Percentiles rank a stretch among this genome's conserved stretches.
These are phyloP conservation scores for Ictalurus furcatus DNA, from an alignment of 2,113 vertebrate species.

Conservation along the genomic window DNA sequence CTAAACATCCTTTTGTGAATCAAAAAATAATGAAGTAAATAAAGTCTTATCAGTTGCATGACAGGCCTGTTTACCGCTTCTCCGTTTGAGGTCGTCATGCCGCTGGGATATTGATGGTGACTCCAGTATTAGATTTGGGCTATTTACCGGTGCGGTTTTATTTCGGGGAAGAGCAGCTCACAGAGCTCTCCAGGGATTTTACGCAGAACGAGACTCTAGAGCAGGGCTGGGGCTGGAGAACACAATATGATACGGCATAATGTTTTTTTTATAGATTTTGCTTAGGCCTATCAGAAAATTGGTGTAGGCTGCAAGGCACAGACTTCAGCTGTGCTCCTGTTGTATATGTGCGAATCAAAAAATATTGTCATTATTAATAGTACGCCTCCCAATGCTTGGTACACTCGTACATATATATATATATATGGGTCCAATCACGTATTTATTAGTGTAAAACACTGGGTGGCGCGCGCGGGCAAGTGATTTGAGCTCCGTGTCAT, in stretches of 20 bases:
- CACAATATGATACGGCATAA: background rate
- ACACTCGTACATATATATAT: background rate
- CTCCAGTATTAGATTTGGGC: conserved; percentile 37
- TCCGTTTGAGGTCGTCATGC: conserved; percentile 28
- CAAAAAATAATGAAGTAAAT: conserved; percentile 23
- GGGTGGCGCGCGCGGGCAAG: conserved; percentile 30
- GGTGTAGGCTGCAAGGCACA: background rate
- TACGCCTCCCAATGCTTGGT: background rate
- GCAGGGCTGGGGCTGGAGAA: background rate
- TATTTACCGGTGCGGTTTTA: conserved; percentile 26
- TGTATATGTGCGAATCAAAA: background rate
- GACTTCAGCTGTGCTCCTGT: background rate
- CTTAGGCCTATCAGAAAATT: background rate
- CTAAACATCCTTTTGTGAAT: conserved; percentile 11
- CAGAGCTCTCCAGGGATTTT: conserved; percentile 19
- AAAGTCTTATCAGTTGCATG: conserved; percentile 32
- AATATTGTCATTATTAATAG: background rate
- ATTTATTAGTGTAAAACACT: conserved; percentile 20
- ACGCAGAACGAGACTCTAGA: background rate
- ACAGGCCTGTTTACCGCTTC: conserved; percentile 10
- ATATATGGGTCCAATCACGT: background rate
- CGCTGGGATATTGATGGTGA: conserved; percentile 38
- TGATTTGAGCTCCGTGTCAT: too few relatives aligned
- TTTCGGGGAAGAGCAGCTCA: conserved; percentile 39
- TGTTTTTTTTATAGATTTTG: conserved; percentile 2